Base-by-base conservation (phyloP, 2,113 vertebrate species). In the Nothoprocta pentlandii region DNA sequence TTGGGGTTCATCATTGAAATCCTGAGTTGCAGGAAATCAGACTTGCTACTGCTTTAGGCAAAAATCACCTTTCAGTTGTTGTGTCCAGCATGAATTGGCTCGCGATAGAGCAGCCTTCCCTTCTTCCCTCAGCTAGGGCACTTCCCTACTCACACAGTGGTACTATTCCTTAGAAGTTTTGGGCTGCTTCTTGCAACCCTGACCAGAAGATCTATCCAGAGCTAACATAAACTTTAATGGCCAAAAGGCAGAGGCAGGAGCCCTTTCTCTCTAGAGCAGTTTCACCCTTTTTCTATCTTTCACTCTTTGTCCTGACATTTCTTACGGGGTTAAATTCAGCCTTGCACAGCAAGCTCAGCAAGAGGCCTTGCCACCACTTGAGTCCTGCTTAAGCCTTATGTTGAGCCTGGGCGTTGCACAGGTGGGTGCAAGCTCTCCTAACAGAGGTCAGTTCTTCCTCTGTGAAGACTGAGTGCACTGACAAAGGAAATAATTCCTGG, bases 111-210 rank as follows among this genome's bases (percentile, higher is more conserved):
- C 22, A 71, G 21, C 17, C 12, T 53, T 11, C 34, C 34, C 49
- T 49, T 46, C 26, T 63, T 64, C 8, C 3, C 15, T 11, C 1
- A 2, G 2, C 67, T 47, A 9, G 3, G 2, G 2, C 15, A 28
- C 58, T 17, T 2, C 0, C 6, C 12, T 10, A 6, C 42, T 1
- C 1, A 21, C 39, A n/a, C 22, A n/a, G 22, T 21, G 5, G 4
- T 11, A n/a, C 9, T 21, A 6, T 6, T 5, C 61, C 77, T 6
- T 12, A 46, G 21, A 39, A 3, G 4, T 62, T 16, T 89, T 66
- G 34, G 23, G 7, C 36, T 89, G 5, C 44, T 11, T 30, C 32
- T 39, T 62, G 54, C 14, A n/a, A 23, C 3, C 3, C 5, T 2
- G 0, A 64, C 21, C 54, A 67, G 42, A 47, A 87, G 17, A 78